Conservation (phyloP, 2,888 invertebrate genomes). For the Octonoba sinensis region DNA sequence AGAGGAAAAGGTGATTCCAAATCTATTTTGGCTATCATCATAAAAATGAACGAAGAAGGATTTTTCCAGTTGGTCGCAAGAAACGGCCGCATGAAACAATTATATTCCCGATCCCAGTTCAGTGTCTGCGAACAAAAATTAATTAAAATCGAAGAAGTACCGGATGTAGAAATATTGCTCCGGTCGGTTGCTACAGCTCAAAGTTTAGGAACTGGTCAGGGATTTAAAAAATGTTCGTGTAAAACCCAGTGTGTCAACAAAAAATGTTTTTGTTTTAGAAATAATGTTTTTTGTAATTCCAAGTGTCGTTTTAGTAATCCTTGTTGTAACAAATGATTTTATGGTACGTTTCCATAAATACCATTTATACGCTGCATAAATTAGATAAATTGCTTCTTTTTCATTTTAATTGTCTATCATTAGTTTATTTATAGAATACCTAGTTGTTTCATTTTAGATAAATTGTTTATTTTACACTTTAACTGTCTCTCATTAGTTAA, state of each 20-base stretch:
- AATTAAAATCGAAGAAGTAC: conserved; percentile 55
- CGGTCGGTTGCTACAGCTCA: conserved; percentile 54
- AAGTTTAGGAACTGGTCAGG: conserved; percentile 50
- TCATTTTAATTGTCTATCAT: conserved; percentile 29
- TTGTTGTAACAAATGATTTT: conserved; percentile 18
- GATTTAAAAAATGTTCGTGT: conserved; percentile 48
- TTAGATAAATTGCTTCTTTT: conserved; percentile 42
- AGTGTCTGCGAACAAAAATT: conserved; percentile 47
- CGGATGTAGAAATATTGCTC: conserved; percentile 53
- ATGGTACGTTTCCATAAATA: conserved; percentile 35
- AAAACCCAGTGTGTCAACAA: conserved; percentile 48
- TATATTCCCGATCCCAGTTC: conserved; percentile 52
- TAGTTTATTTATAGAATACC: too few relatives aligned
- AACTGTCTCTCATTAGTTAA: too few relatives aligned
- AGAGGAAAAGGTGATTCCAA: too few relatives aligned
- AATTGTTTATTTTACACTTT: too few relatives aligned
- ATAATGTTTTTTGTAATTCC: too few relatives aligned
- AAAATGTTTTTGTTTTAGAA: conserved; percentile 45
- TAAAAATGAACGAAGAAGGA: too few relatives aligned
- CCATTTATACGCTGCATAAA: conserved; percentile 42
- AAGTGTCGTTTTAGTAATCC: too few relatives aligned
- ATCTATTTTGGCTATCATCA: too few relatives aligned
- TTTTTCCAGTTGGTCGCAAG: too few relatives aligned
- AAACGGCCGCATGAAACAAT: too few relatives aligned
- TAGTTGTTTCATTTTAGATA: too few relatives aligned